These are phyloP conservation scores for Haemorhous mexicanus DNA, from an alignment of 2,113 vertebrate species.

Conservation along the genomic window DNA sequence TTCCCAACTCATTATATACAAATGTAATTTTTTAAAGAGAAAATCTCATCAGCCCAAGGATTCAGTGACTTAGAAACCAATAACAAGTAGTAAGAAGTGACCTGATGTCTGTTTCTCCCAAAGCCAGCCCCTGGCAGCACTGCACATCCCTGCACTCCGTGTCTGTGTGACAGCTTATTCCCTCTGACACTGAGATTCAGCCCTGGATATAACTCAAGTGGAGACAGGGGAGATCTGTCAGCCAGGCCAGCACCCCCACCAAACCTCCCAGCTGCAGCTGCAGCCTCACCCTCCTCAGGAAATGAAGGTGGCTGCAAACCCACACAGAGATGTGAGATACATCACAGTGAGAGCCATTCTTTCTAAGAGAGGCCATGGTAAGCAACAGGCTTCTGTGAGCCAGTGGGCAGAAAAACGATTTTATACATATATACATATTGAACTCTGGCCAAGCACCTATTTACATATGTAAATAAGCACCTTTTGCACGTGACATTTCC, in stretches of 20 bases:
- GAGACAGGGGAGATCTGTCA: background rate
- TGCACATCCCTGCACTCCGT: background rate
- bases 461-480: background rate
- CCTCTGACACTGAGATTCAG: background rate
- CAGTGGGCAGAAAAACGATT: background rate
- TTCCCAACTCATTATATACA: background rate
- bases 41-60: conserved; percentile 18
- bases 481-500: background rate
- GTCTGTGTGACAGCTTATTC: background rate
- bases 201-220: background rate
- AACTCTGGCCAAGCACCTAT: background rate
- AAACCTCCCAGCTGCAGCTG: background rate
- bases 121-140: background rate
- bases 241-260: background rate
- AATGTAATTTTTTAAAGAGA: background rate
- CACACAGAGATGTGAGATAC: background rate
- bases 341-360: background rate
- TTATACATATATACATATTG: background rate
- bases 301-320: background rate
- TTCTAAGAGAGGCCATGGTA: background rate
- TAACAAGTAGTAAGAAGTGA: background rate
- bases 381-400: background rate
- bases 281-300: background rate
- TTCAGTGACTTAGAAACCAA: background rate
- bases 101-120: background rate